phyloP scores from a whole-genome alignment of 2,888 invertebrate genomes.

The Hedya salicella region DNA sequence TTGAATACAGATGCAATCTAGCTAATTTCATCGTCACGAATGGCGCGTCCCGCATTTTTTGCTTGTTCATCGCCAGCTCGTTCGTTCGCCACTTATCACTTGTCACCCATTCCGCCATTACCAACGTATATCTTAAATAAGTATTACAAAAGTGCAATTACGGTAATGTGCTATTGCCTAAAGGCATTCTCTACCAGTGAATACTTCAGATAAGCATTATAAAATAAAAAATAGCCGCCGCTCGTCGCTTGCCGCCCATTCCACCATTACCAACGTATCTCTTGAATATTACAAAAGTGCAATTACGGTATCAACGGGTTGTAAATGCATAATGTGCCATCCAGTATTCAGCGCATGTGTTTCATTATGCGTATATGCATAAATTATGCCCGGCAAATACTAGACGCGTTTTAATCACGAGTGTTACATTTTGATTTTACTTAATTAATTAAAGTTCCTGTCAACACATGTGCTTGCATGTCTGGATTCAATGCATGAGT shows the following conservation, averaged over 20 bases:
- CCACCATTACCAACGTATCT: slow-evolving; percentile 51
- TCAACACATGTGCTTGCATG: background rate
- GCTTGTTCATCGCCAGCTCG: too few relatives aligned
- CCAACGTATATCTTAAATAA: slow-evolving; percentile 68
- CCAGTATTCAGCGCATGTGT: slow-evolving; percentile 55
- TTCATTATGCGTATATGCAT: slow-evolving; percentile 32
- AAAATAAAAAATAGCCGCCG: too few relatives aligned
- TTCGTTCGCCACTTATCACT: slow-evolving; percentile 4
- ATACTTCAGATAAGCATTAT: too few relatives aligned
- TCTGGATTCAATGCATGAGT: background rate
- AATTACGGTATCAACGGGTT: slow-evolving; percentile 80
- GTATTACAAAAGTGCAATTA: slow-evolving; percentile 84
- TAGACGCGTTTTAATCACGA: slow-evolving; percentile 17
- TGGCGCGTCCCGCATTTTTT: too few relatives aligned
- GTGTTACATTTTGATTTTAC: background rate
- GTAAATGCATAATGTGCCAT: slow-evolving; percentile 74
- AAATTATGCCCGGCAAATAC: slow-evolving; percentile 27
- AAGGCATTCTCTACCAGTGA: too few relatives aligned
- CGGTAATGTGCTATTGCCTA: too few relatives aligned
- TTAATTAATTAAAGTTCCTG: slow-evolving; percentile 4
- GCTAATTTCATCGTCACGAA: too few relatives aligned
- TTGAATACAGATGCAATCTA: too few relatives aligned
- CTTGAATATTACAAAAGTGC: slow-evolving; percentile 82
- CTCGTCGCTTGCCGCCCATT: slow-evolving; percentile 12
- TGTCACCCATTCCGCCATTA: slow-evolving; percentile 28